Conservation (phyloP, 2,113 vertebrate genomes). For the Spea multiplicata region DNA sequence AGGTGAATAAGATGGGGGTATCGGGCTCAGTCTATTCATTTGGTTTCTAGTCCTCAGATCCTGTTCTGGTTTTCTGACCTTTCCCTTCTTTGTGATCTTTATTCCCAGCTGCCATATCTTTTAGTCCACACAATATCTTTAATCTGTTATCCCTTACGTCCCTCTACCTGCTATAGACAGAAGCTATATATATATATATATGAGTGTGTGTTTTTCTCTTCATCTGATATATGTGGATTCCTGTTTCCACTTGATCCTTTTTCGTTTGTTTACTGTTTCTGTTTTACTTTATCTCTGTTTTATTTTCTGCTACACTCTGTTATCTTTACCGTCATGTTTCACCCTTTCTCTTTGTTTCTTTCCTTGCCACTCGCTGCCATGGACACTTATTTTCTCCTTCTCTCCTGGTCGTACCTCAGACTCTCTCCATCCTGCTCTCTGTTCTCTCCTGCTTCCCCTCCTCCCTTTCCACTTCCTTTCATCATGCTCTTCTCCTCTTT, state of each 20-base stretch:
- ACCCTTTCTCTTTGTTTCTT: too few relatives aligned
- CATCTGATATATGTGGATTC: background rate
- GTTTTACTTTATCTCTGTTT: background rate
- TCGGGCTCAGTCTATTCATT: background rate
- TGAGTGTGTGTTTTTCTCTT: background rate
- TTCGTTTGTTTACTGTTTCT: too few relatives aligned
- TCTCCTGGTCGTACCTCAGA: background rate
- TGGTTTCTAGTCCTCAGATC: background rate
- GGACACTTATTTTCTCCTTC: too few relatives aligned
- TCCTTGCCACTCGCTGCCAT: too few relatives aligned
- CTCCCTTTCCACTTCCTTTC: too few relatives aligned
- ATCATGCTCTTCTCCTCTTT: background rate
- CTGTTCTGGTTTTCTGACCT: conserved; percentile 4
- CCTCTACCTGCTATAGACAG: too few relatives aligned
- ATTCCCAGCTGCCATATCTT: background rate
- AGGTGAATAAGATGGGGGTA: background rate
- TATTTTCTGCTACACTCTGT: background rate
- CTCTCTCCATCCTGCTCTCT: background rate
- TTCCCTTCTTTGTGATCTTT: background rate
- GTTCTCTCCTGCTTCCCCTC: background rate
- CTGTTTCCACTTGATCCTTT: background rate
- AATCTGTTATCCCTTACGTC: too few relatives aligned
- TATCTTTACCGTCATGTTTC: background rate
- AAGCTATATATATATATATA: too few relatives aligned
- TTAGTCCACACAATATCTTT: too few relatives aligned